Evolutionary conservation across 2,113 vertebrate species (phyloP).

Genomic region (Corythoichthys haematopterus): DNA sequence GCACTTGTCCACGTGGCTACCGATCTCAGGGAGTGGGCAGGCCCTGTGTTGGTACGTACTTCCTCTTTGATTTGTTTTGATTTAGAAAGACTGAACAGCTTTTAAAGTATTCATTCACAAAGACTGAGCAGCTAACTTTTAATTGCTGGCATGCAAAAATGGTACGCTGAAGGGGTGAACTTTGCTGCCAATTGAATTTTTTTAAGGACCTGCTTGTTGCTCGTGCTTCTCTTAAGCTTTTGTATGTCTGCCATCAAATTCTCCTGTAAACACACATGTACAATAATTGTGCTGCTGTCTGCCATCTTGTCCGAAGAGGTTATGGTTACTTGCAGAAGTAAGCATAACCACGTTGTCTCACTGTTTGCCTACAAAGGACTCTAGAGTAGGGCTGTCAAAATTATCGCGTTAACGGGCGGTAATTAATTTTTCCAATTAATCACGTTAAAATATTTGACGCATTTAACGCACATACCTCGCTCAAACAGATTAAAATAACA

Average conservation of each 20-base stretch:
- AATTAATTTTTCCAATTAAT: too few species aligned
- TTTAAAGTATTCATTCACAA: not conserved
- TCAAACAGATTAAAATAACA: too few species aligned
- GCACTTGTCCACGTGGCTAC: slow-evolving; percentile 85
- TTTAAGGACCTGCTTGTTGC: slow-evolving; percentile 3
- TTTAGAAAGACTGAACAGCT: not conserved
- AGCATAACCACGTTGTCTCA: not conserved
- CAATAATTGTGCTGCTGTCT: slow-evolving; percentile 6
- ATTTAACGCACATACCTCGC: too few species aligned
- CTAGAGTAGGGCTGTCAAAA: too few species aligned
- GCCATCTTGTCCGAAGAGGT: not conserved
- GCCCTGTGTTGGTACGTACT: slow-evolving; percentile 84
- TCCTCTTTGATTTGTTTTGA: slow-evolving; percentile 6
- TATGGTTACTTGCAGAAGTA: too few species aligned
- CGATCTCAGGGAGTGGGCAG: slow-evolving; percentile 82
- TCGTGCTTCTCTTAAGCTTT: slow-evolving; percentile 21
- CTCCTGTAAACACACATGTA: slow-evolving; percentile 9
- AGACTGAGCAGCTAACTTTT: not conserved
- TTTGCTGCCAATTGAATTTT: not conserved
- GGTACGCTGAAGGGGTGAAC: slow-evolving; percentile 4
- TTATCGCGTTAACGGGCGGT: too few species aligned
- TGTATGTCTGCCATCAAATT: slow-evolving; percentile 22
- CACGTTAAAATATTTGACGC: too few species aligned
- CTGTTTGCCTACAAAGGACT: slow-evolving; percentile 31
- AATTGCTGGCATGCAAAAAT: not conserved